These are phyloP conservation scores for Symphodus melops DNA, from an alignment of 2,113 vertebrate species.

Conservation along the genomic window DNA sequence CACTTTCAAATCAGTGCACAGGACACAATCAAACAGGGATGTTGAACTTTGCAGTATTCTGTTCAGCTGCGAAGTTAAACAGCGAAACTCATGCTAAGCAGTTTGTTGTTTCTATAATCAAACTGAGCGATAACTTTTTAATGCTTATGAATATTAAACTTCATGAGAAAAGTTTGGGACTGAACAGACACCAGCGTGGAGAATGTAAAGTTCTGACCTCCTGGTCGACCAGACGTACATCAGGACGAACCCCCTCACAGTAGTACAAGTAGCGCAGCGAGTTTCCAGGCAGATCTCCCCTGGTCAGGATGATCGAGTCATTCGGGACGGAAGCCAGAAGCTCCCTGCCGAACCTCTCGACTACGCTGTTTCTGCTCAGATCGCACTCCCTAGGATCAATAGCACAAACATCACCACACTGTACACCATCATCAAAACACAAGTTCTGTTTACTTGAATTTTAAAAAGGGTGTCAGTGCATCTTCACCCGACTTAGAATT, in stretches of 20 bases:
- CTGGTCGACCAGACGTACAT: conserved; percentile 93
- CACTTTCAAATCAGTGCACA: too few relatives aligned
- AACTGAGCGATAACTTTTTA: background rate
- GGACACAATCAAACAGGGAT: too few relatives aligned
- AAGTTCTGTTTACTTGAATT: conserved; percentile 47
- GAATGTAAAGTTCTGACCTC: conserved; percentile 85
- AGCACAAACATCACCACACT: conserved; percentile 20
- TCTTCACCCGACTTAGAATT: conserved; percentile 29
- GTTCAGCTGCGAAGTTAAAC: too few relatives aligned
- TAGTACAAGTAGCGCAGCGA: conserved; percentile 94
- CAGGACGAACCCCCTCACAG: conserved; percentile 89
- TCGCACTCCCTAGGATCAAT: conserved; percentile 86
- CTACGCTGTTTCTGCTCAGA: conserved; percentile 88
- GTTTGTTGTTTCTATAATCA: background rate
- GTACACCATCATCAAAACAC: conserved; percentile 30
- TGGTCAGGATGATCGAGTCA: conserved; percentile 89
- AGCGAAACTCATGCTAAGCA: too few relatives aligned
- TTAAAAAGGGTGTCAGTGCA: conserved; percentile 21
- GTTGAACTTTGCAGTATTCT: too few relatives aligned
- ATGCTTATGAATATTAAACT: background rate
- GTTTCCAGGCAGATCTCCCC: conserved; percentile 96
- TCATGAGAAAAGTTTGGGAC: background rate
- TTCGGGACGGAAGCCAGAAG: conserved; percentile 88
- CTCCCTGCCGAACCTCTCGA: conserved; percentile 92
- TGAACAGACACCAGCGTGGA: background rate